Evolutionary conservation across 2,113 vertebrate species (phyloP), one percentile per base, ranked within the genome.

Genomic region (Amblyopsis rosae): DNA sequence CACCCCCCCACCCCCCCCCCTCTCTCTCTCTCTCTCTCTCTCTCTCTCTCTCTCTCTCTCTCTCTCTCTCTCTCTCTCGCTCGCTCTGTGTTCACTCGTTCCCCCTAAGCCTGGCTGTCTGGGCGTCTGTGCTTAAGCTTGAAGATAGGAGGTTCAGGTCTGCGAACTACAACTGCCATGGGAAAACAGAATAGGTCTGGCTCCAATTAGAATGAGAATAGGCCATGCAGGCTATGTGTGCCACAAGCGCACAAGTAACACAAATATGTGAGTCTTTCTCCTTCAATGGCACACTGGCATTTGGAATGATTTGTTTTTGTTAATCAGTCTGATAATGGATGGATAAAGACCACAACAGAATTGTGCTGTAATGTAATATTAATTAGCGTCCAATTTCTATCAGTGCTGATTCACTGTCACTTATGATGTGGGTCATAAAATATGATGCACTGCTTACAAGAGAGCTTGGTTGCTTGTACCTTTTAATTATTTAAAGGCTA

Each of bases 171-270:
- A 56, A 73, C 74, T 77, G 66, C 74, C 83, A 84, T 81, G 81
- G 84, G 86, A 90, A 72, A 84, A 82, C 75, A 48, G 57, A 76
- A 78, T 79, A 81, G 70, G 72, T 65, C 77, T 77, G 77, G 65
- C 58, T 74, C 72, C 74, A 87, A 90, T 90, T 91, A 87, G 82
- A 88, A 88, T 89, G 67, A 91, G 79, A 90, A 88, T 83, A 76
- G 78, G 65, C 65, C 12, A 15, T 76, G 69, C 77, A 71, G 80
- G 86, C 77, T 59, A 75, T 76, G 78, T 80, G 83, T 75, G 85
- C 85, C 68, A 65, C 80, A 86, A 85, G 79, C 53, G 82, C 72
- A 86, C 81, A 90, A 87, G 60, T 48, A 84, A 80, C 11, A 67
- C 9, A 19, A 65, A 73, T 56, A 72, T 73, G 79, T 56, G 65